Percentiles rank a stretch among this genome's conserved stretches.
Evolutionary conservation across 1,140 invertebrate species (phyloP).

Genomic region (Sycophila sp.): DNA sequence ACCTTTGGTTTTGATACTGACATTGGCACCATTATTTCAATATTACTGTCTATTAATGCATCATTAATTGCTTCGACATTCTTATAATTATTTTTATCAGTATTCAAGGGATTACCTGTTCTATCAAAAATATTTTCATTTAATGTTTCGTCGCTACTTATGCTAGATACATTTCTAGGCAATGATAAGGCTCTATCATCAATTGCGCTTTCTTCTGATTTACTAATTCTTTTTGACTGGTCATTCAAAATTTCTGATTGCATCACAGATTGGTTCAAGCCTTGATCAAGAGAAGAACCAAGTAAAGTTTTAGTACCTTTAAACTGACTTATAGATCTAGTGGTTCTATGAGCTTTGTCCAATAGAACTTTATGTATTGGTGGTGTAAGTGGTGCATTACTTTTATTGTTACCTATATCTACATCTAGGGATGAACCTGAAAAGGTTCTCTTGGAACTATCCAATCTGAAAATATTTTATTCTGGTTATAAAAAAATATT

Average conservation of each 20-base stretch:
- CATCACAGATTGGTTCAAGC: slow-evolving; percentile 60
- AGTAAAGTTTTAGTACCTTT: slow-evolving; percentile 56
- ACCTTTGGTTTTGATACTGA: slow-evolving; percentile 57
- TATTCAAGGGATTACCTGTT: slow-evolving; percentile 13
- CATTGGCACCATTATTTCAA: slow-evolving; percentile 61
- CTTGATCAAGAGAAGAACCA: slow-evolving; percentile 67
- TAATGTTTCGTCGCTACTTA: slow-evolving; percentile 56
- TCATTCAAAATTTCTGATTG: slow-evolving; percentile 49
- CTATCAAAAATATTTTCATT: slow-evolving; percentile 50
- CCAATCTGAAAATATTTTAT: slow-evolving; percentile 59
- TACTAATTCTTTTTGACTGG: slow-evolving; percentile 61
- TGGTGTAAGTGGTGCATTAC: slow-evolving; percentile 52
- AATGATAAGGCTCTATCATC: slow-evolving; percentile 54
- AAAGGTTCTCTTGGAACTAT: slow-evolving; percentile 63
- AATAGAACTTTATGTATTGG: slow-evolving; percentile 59
- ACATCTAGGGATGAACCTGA: slow-evolving; percentile 64
- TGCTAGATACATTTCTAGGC: slow-evolving; percentile 48
- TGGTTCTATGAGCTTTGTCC: slow-evolving; percentile 56
- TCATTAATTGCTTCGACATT: slow-evolving; percentile 15
- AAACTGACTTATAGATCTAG: slow-evolving; percentile 56
- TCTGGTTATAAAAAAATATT: too few species aligned
- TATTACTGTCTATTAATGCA: slow-evolving; percentile 50
- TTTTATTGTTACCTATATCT: slow-evolving; percentile 53
- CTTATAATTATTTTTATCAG: slow-evolving; percentile 21
- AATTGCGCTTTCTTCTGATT: slow-evolving; percentile 63